A percentile compares a stretch with the other conserved stretches of the same genome.
Evolutionary conservation across 2,113 vertebrate species (phyloP).

Genomic region (Odobenus rosmarus): DNA sequence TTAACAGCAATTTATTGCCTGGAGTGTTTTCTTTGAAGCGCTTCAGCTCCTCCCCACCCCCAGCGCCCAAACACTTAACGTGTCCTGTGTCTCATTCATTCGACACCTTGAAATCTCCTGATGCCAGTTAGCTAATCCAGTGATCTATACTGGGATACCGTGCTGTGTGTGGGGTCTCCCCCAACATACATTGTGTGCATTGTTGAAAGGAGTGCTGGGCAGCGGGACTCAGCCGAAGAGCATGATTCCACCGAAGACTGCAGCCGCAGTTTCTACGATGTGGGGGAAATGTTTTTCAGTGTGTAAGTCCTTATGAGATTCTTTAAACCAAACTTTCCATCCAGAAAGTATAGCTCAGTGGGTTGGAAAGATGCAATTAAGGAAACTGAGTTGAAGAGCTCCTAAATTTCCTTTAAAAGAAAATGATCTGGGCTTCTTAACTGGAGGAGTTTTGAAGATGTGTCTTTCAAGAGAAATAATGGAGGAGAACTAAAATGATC

Average conservation of each 20-base stretch:
- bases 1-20: neutral
- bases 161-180: neutral
- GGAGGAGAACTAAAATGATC: neutral
- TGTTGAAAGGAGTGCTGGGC: neutral
- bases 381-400: neutral
- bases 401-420: conserved; percentile 24
- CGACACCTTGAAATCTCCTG: neutral
- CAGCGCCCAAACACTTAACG: neutral
- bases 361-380: neutral
- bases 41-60: neutral
- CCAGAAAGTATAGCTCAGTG: conserved; percentile 1
- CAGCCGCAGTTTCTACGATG: neutral
- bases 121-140: neutral
- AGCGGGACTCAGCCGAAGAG: neutral
- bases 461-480: neutral
- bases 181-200: neutral
- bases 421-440: neutral
- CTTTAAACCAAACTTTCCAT: neutral
- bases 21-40: neutral
- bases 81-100: neutral
- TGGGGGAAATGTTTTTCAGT: neutral
- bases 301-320: neutral
- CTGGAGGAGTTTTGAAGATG: neutral
- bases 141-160: neutral
- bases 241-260: neutral